Percentiles rank a stretch among this genome's conserved stretches.
Evolutionary conservation across 2,113 vertebrate species (phyloP).

Genomic region (Sphyrna mokarran): DNA sequence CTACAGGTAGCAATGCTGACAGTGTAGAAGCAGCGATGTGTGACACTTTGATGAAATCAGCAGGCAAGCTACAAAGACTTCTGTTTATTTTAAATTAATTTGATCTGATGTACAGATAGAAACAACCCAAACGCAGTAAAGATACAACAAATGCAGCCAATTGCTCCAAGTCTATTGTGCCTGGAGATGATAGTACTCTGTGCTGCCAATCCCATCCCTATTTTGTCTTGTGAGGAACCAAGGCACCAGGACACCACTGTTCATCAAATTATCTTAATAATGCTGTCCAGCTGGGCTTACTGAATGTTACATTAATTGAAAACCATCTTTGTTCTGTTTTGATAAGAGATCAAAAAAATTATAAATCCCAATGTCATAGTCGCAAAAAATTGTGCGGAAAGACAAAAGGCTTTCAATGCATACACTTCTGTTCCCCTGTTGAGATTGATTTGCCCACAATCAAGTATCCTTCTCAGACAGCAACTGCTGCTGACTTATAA

Average conservation of each 20-base stretch:
- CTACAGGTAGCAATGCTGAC: not conserved
- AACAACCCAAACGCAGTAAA: slow-evolving; percentile 2
- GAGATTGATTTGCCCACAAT: not conserved
- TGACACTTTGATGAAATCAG: not conserved
- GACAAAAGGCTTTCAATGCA: not conserved
- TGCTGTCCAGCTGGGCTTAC: not conserved
- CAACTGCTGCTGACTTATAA: slow-evolving; percentile 14
- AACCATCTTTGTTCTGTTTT: not conserved
- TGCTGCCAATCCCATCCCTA: not conserved
- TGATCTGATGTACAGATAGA: not conserved
- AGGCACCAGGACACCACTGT: not conserved
- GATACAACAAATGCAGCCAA: not conserved
- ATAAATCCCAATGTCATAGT: not conserved
- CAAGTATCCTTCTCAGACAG: not conserved
- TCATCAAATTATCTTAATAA: not conserved
- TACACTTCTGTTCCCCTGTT: not conserved
- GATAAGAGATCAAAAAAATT: not conserved
- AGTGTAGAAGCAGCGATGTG: not conserved
- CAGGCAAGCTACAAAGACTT: not conserved
- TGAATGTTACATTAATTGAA: not conserved
- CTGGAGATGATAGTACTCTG: not conserved
- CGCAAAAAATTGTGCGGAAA: not conserved
- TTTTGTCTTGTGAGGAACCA: not conserved
- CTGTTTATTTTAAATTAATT: not conserved
- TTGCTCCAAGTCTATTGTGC: not conserved